Conservation (phyloP, 2,797 vertebrate genomes). For the Halcyon smyrnensis region DNA sequence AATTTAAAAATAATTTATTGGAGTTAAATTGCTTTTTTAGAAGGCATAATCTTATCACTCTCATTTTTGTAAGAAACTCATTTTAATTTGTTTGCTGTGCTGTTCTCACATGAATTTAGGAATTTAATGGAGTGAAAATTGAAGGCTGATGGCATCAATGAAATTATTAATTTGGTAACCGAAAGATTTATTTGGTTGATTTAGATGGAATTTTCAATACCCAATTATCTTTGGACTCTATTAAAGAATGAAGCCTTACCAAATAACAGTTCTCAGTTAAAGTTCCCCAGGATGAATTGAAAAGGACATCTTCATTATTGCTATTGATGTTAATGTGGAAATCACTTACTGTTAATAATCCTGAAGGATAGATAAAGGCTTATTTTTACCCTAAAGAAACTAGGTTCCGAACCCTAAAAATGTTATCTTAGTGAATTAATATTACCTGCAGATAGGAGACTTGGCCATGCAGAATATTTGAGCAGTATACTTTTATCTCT, state of each 20-base stretch:
- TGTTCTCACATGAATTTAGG: constrained; percentile 73
- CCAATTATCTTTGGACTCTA: constrained; percentile 71
- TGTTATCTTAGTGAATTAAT: constrained; percentile 51
- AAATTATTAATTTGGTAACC: constrained; percentile 81
- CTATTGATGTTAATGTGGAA: constrained; percentile 70
- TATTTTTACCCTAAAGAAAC: constrained; percentile 59
- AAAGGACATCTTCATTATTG: constrained; percentile 73
- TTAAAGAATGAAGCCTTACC: constrained; percentile 63
- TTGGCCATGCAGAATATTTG: constrained; percentile 51
- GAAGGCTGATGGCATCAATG: constrained; percentile 76
- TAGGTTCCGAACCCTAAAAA: constrained; percentile 56
- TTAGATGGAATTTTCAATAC: constrained; percentile 75
- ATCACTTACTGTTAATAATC: constrained; percentile 67
- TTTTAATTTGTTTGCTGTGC: constrained; percentile 80
- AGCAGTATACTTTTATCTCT: constrained; percentile 52
- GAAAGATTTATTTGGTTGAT: constrained; percentile 77
- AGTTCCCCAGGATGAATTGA: constrained; percentile 42
- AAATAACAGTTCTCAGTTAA: constrained; percentile 70
- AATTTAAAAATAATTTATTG: constrained; percentile 83
- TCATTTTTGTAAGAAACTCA: constrained; percentile 76
- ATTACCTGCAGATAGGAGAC: constrained; percentile 58
- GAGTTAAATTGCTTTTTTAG: constrained; percentile 80
- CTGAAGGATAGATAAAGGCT: constrained; percentile 60
- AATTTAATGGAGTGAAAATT: constrained; percentile 78
- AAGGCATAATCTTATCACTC: constrained; percentile 76